Base-by-base conservation (phyloP, 2,888 invertebrate species). In the Tenthredo distinguenda region DNA sequence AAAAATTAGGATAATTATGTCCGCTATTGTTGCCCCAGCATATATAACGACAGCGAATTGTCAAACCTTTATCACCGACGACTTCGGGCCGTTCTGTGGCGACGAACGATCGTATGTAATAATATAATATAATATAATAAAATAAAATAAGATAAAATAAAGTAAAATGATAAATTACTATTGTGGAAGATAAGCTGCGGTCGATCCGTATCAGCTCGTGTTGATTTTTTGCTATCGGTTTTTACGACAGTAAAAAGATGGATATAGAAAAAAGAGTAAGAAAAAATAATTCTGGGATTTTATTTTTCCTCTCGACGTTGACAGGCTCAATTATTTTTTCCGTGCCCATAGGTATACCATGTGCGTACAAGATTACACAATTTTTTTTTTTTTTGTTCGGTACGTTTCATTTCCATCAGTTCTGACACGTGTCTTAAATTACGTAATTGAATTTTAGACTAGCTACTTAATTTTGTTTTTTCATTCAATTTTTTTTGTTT, bases 201-300 rank as follows among this genome's bases (percentile, higher is more conserved):
- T 50, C 18, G 50, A 50, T 18, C 7, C 2, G n/a, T 55, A 55
- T 55, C 7, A 55, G 1, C n/a, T 55, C 55, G n/a, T n/a, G 55
- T n/a, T 12, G 31, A 31, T 31, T 65, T 65, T 31, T 65, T 65
- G 9, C 9, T 31, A n/a, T n/a, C 7, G 0, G 18, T 55, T 55
- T 55, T n/a, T 55, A n/a, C 6, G 6, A n/a, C 65, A 15, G 7
- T 37, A 43, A 26, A 31, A 72, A 76, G 55, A 72, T 50, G n/a
- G 21, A 50, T 18, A 76, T 10, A 62, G 0, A 10, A 62, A 40
- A 55, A 58, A 68, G 72, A 65, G 62, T 50, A 86, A 34, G 55
- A 34, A 83, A 85, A 58, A 47, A 47, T 2, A 47, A 47, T 15
- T 6, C n/a, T 2, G n/a, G n/a, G n/a, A 18, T 55, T 55, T 55